Base-by-base conservation (phyloP, 53 echinoderm and acorn worm genomes). In the Echinometra lucunter region DNA sequence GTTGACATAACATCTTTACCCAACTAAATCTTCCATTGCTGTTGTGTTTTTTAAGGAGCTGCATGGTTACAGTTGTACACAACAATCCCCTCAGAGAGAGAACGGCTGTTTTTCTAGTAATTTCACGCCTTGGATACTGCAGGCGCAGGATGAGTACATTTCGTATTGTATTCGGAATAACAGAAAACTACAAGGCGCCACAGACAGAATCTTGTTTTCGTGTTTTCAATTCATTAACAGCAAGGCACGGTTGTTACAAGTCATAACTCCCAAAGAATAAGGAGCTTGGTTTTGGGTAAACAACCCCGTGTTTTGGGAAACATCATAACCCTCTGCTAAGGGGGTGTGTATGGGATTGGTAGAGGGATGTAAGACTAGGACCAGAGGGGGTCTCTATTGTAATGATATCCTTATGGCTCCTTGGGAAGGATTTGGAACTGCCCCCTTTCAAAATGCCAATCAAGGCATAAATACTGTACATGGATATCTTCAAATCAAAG, bases 181-280 rank as follows among this genome's bases (percentile, higher is more conserved):
- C n/a, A n/a, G n/a, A 63, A 30, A 45, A 8, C 25, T 91, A n/a
- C 19, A 60, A 66, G 70, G 17, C 2, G 21, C 66, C 58, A 91
- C 18, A 6, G 23, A 58, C 2, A 66, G 90, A 23, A 44, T 19
- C 80, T 57, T 56, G 78, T 92, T 92, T 70, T 72, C 28, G 18
- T 92, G 92, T 92, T 92, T 80, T 92, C 92, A 80, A 74, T 92
- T 78, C 92, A 92, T 92, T 92, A 92, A 78, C 80, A 74, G 78
- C 75, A 27, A 47, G 81, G 34, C n/a, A 35, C 32, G 75, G 30
- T 21, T 92, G 37, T 89, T 38, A 37, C 58, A 89, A 89, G 89
- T 89, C 23, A 89, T 89, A 89, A 89, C 89, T 58, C 60, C 57
- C 0, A 21, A 58, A 58, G 21, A 89, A 58, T 58, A 40, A 89